Percentiles rank a stretch among this genome's conserved stretches.
Evolutionary conservation across 2,797 vertebrate genomes (phyloP).

Genomic region (Fundulus diaphanus): DNA sequence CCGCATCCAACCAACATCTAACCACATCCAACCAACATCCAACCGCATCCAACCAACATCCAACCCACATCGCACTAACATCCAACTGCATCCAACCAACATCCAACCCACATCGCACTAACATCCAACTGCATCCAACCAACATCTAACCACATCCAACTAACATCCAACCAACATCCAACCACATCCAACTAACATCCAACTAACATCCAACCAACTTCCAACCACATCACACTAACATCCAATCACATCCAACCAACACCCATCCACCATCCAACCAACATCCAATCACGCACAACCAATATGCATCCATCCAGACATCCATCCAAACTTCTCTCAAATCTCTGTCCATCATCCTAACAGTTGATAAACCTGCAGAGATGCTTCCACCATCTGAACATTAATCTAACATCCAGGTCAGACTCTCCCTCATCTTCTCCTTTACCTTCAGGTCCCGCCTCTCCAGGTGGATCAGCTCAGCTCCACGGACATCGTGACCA

Average conservation of each 20-base stretch:
- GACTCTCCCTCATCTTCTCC: background rate
- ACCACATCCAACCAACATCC: no score
- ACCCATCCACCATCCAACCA: background rate
- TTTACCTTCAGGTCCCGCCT: constrained; percentile 97
- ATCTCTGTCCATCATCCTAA: no score
- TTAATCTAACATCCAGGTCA: background rate
- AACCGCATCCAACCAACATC: no score
- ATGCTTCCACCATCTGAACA: background rate
- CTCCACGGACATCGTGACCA: constrained; percentile 93
- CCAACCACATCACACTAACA: no score
- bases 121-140: background rate
- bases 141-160: background rate
- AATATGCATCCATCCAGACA: no score
- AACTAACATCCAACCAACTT: background rate
- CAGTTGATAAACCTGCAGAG: no score
- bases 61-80: background rate
- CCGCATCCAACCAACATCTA: no score
- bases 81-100: background rate
- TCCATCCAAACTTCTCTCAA: no score
- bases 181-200: background rate
- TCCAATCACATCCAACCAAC: no score
- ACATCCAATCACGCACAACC: background rate
- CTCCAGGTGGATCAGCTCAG: constrained; percentile 96
- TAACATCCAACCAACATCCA: background rate
- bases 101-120: background rate